Base-by-base conservation (phyloP, 2,113 vertebrate species). In the Neogale vison region DNA sequence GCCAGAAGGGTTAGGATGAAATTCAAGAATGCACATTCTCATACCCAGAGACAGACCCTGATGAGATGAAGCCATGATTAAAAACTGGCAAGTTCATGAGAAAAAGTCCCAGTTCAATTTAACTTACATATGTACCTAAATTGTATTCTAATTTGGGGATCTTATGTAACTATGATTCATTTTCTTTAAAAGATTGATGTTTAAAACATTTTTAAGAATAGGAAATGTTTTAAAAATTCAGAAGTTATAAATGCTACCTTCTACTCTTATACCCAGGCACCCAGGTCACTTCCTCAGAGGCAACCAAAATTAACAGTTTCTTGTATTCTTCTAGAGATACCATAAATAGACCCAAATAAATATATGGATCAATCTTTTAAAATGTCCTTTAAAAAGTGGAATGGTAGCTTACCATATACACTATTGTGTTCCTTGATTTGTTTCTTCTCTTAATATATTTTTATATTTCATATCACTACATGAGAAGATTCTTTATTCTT, bases 151-250 rank as follows among this genome's bases (percentile, higher is more conserved):
- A 63, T 20, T 61, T 42, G 59, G 45, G 24, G 8, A 87, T 86
- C 36, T 79, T 31, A 77, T 77, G 77, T 86, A 85, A 76, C 80
- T 50, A 21, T 55, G n/a, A 24, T 34, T 86, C 26, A 6, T 45
- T 61, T 85, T 85, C 24, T 63, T 36, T 45, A 47, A 76, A 76
- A 45, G 26, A 47, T 31, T 47, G 74, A 34, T 93, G 45, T 65
- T 65, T 50, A 23, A 92, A 93, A 76, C 31, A 50, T 15, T 84
- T 74, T 92, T 50, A 83, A 79, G 52, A 76, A 63, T 21, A 93
- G 12, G 45, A 93, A 93, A 34, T 93, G 29, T 39, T 77, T 93
- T 93, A 15, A 93, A 42, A 93, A 55, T 86, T 36, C 67, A 63
- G 84, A 47, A 20, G 17, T 92, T 77, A 57, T n/a, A 82, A 91